These are phyloP conservation scores for Urechis unicinctus DNA, from an alignment of 2,888 invertebrate genomes.

Conservation along the genomic window DNA sequence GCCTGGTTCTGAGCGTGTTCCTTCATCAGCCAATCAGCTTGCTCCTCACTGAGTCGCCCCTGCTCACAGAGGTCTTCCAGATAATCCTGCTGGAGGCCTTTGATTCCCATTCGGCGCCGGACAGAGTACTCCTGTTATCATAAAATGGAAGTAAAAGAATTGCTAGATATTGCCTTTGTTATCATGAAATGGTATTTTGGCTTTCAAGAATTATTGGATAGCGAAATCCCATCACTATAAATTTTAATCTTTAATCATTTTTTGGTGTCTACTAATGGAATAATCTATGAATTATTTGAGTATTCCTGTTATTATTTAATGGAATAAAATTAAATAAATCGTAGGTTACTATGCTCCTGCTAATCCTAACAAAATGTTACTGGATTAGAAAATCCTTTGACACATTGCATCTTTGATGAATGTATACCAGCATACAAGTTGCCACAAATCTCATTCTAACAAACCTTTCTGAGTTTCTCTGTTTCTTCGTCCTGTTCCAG, in stretches of 20 bases:
- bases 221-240: too few relatives aligned
- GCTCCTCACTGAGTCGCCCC: conserved; percentile 30
- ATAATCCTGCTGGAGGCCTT: conserved; percentile 34
- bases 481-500: conserved; percentile 45
- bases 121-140: conserved; percentile 36
- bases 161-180: not conserved
- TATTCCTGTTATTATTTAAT: too few relatives aligned
- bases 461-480: conserved; percentile 44
- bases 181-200: not conserved
- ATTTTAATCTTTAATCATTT: not conserved
- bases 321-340: too few relatives aligned
- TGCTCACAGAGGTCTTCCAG: conserved; percentile 28
- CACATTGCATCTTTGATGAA: too few relatives aligned
- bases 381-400: too few relatives aligned
- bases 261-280: not conserved
- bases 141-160: not conserved
- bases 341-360: too few relatives aligned
- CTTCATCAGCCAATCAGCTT: conserved; percentile 42
- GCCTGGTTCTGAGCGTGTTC: conserved; percentile 18
- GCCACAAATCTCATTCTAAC: not conserved
- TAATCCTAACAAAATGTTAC: not conserved
- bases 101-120: conserved; percentile 36
- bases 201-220: not conserved
- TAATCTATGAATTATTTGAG: too few relatives aligned
- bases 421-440: too few relatives aligned